These are phyloP conservation scores for Drosophila cracens DNA, from an alignment of 2,888 invertebrate genomes.

Conservation along the genomic window DNA sequence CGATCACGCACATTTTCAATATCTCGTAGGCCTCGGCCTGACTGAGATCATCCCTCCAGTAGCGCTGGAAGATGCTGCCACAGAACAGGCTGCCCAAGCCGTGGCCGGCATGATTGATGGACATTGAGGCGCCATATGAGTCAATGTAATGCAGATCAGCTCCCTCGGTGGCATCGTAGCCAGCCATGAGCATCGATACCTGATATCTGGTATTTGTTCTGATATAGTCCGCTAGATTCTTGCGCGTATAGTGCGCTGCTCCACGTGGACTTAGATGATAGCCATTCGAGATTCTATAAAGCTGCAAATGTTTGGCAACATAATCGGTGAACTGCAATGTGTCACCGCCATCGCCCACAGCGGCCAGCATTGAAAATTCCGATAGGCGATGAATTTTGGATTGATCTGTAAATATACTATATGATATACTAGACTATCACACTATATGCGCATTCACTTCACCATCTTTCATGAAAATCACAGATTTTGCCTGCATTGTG, in stretches of 20 bases:
- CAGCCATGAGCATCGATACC: constrained; percentile 76
- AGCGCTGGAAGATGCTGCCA: constrained; percentile 95
- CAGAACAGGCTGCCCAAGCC: constrained; percentile 97
- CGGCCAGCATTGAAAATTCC: constrained; percentile 94
- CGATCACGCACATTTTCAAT: constrained; percentile 93
- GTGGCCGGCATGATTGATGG: constrained; percentile 95
- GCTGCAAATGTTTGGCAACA: constrained; percentile 97
- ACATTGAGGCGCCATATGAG: constrained; percentile 94
- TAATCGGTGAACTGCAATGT: constrained; percentile 98
- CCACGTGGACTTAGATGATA: constrained; percentile 96
- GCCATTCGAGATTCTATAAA: constrained; percentile 98
- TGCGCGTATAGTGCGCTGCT: constrained; percentile 95
- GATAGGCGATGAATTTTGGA: constrained; percentile 96
- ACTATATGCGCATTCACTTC: constrained; percentile 68
- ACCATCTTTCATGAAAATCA: constrained; percentile 92
- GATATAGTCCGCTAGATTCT: constrained; percentile 96
- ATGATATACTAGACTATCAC: neutral
- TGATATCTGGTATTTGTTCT: constrained; percentile 89
- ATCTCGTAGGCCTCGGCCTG: constrained; percentile 92
- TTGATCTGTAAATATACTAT: constrained; percentile 88
- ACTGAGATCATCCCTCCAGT: constrained; percentile 91
- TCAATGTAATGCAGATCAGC: constrained; percentile 96
- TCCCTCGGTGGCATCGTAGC: constrained; percentile 91
- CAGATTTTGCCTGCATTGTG: constrained; percentile 93
- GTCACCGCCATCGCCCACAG: constrained; percentile 96